Evolutionary conservation across 2,888 invertebrate species (phyloP).

Genomic region (Tryphoninae sp.): DNA sequence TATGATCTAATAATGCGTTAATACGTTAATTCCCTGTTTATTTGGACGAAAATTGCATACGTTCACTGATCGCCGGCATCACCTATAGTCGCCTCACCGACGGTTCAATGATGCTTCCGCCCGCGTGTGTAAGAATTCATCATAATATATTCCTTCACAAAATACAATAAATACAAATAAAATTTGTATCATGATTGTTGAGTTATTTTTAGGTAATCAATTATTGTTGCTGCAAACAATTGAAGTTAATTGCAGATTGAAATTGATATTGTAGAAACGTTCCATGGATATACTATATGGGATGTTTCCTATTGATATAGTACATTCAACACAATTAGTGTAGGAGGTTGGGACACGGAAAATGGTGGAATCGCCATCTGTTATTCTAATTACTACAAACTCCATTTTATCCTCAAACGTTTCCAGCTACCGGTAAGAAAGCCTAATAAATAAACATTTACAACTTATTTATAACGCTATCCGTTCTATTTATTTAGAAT

Average conservation of each 20-base stretch:
- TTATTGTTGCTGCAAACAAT: neutral
- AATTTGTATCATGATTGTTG: neutral
- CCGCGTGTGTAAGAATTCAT: neutral
- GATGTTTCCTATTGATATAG: neutral
- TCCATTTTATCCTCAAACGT: too few species aligned
- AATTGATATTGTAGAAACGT: neutral
- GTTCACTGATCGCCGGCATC: slow-evolving; percentile 14
- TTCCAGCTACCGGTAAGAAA: too few species aligned
- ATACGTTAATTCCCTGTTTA: neutral
- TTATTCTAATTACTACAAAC: too few species aligned
- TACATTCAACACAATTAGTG: neutral
- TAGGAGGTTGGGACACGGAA: too few species aligned
- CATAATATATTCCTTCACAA: neutral
- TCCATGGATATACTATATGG: neutral
- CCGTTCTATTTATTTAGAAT: too few species aligned
- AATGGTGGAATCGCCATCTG: too few species aligned
- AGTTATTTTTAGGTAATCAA: neutral
- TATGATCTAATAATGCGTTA: neutral
- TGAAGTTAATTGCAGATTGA: neutral
- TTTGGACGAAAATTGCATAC: neutral
- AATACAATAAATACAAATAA: neutral
- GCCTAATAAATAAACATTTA: too few species aligned
- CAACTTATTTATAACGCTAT: too few species aligned
- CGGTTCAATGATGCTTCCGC: slow-evolving; percentile 1
- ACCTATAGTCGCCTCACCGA: slow-evolving; percentile 16